phyloP scores from a whole-genome alignment of 1,140 invertebrate genomes.

The fruit fly (Drosophila melanogaster) region Release_6_plus_ISO1_MT NC_004354.4:2318001-2318500 shows the following conservation, averaged over 20 bases:
- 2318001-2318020: conserved; percentile 19
- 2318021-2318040: too few species aligned
- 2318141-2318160: background rate
- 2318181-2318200: background rate
- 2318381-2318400: conserved; percentile 16
- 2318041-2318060: background rate
- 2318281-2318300: conserved; percentile 7
- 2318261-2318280: conserved; percentile 38
- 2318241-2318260: conserved; percentile 42
- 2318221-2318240: conserved; percentile 13
- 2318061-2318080: too few species aligned
- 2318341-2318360: background rate
- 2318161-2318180: background rate
- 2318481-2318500: too few species aligned
- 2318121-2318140: too few species aligned
- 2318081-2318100: too few species aligned
- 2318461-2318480: background rate
- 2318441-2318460: background rate
- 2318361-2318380: conserved; percentile 5
- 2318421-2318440: conserved; percentile 3
- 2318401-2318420: conserved; percentile 40
- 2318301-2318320: conserved; percentile 7
- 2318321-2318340: background rate
- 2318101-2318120: too few species aligned
- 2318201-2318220: conserved; percentile 27